Evolutionary conservation across 2,113 vertebrate genomes (phyloP).

Genomic region (Myrmophylax atrothorax): DNA sequence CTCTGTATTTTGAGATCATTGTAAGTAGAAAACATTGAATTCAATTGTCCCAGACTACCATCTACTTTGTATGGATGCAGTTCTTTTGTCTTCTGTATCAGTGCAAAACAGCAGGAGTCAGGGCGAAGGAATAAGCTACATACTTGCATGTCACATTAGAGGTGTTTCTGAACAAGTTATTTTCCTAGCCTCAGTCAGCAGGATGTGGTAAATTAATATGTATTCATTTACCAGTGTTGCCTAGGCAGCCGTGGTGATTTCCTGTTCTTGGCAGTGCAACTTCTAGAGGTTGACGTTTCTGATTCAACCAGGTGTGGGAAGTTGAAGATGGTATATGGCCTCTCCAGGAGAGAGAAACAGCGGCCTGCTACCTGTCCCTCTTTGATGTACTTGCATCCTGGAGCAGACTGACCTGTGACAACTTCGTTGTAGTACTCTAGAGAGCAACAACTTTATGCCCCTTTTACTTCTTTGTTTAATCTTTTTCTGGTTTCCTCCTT

Average conservation of each 20-base stretch:
- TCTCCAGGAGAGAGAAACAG: neutral
- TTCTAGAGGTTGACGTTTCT: neutral
- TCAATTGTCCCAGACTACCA: neutral
- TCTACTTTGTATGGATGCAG: neutral
- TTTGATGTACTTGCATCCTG: neutral
- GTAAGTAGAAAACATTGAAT: conserved; percentile 21
- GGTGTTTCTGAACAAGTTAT: neutral
- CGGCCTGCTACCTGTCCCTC: neutral
- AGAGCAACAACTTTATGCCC: neutral
- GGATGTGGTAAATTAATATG: neutral
- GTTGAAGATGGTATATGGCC: neutral
- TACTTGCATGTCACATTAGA: neutral
- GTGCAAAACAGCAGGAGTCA: neutral
- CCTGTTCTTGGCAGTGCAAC: neutral
- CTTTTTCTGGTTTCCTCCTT: neutral
- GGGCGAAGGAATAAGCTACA: neutral
- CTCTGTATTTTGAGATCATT: conserved; percentile 37
- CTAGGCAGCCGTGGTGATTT: neutral
- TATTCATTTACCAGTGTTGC: neutral
- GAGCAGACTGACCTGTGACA: neutral
- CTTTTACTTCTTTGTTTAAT: neutral
- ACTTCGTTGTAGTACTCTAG: neutral
- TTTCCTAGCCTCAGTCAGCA: neutral
- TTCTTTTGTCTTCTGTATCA: conserved; percentile 6
- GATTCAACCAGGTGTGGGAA: neutral